These are phyloP conservation scores for Chaetops frenatus DNA, from an alignment of 2,113 vertebrate genomes.

Conservation along the genomic window DNA sequence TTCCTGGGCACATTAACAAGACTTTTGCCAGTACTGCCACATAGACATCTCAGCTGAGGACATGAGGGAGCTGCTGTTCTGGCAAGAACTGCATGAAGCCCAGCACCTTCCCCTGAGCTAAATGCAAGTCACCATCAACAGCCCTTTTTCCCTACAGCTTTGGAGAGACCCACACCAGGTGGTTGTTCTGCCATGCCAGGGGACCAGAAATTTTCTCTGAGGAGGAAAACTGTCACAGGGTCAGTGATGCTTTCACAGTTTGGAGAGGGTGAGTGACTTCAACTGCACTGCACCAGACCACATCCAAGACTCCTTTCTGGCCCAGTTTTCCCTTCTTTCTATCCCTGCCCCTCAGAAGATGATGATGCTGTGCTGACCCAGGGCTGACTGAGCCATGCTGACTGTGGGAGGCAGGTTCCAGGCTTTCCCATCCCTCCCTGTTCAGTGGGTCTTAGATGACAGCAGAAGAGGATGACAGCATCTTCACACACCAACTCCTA, in stretches of 20 bases:
- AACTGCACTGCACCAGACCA: not conserved
- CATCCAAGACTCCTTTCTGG: not conserved
- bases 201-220: not conserved
- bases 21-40: not conserved
- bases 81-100: not conserved
- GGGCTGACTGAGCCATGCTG: not conserved
- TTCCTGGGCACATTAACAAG: not conserved
- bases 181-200: not conserved
- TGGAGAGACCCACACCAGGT: not conserved
- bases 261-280: not conserved
- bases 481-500: not conserved
- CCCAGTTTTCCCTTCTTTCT: not conserved
- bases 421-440: not conserved
- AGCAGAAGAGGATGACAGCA: not conserved
- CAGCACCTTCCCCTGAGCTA: not conserved
- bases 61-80: not conserved
- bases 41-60: not conserved
- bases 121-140: not conserved
- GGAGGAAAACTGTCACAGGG: not conserved
- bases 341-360: not conserved
- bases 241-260: not conserved
- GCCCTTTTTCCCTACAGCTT: not conserved
- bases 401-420: not conserved
- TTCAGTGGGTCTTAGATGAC: not conserved
- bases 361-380: fast-evolving